phyloP scores from a whole-genome alignment of 2,797 vertebrate genomes.

The Darevskia nairensis region DNA sequence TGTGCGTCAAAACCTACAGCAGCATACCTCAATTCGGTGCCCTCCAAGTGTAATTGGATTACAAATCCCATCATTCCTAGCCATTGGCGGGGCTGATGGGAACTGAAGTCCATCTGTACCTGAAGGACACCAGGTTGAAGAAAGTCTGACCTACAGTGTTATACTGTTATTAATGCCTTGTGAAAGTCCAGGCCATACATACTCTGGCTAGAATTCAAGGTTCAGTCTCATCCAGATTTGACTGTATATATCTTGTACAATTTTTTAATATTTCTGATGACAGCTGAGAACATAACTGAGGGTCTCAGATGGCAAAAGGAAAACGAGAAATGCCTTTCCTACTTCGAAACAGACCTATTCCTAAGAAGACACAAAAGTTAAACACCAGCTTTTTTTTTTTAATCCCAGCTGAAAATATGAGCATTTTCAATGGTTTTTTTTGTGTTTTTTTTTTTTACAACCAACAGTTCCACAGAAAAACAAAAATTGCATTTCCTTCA shows the following conservation, averaged over 20 bases:
- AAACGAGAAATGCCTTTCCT: slow-evolving; percentile 70
- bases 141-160: neutral
- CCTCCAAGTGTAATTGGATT: neutral
- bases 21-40: neutral
- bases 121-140: neutral
- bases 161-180: slow-evolving; percentile 35
- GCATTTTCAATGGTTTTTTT: slow-evolving; percentile 74
- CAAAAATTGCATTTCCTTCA: slow-evolving; percentile 79
- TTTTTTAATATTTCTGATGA: slow-evolving; percentile 66
- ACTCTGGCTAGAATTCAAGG: slow-evolving; percentile 65
- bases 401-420: slow-evolving; percentile 78
- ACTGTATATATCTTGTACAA: slow-evolving; percentile 59
- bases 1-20: neutral
- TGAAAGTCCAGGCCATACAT: slow-evolving; percentile 65
- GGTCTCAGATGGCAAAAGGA: slow-evolving; percentile 67
- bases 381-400: slow-evolving; percentile 76
- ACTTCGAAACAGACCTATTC: slow-evolving; percentile 70
- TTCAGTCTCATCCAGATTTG: slow-evolving; percentile 62
- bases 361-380: slow-evolving; percentile 80
- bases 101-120: neutral
- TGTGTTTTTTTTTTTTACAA: slow-evolving; percentile 57
- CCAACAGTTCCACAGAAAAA: slow-evolving; percentile 80
- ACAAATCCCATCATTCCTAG: neutral
- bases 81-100: neutral
- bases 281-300: slow-evolving; percentile 71